Conservation (phyloP, 1,140 invertebrate species). For the Hyles euphorbiae region DNA sequence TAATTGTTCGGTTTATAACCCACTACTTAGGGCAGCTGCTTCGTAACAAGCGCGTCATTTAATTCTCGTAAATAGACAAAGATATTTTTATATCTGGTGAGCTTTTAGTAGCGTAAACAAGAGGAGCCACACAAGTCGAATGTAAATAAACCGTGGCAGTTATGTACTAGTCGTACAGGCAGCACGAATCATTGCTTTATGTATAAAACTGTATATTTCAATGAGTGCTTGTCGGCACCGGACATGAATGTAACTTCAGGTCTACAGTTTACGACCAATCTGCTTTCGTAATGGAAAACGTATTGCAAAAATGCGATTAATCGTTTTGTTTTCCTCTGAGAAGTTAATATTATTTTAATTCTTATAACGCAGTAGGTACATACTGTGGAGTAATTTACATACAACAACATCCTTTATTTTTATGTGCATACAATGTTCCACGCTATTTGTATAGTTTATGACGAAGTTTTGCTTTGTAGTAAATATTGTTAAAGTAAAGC, state of each 20-base stretch:
- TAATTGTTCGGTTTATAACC: slow-evolving; percentile 68
- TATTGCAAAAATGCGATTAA: too few species aligned
- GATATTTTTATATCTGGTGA: slow-evolving; percentile 71
- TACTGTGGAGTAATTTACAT: too few species aligned
- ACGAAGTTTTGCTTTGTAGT: too few species aligned
- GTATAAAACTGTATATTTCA: neutral
- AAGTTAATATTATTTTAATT: too few species aligned
- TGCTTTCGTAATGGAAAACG: too few species aligned
- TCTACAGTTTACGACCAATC: too few species aligned
- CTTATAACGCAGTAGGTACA: too few species aligned
- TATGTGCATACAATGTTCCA: too few species aligned
- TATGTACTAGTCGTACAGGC: slow-evolving; percentile 27
- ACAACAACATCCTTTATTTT: too few species aligned
- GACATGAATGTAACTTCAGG: neutral
- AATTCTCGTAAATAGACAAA: slow-evolving; percentile 72
- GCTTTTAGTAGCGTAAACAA: slow-evolving; percentile 62
- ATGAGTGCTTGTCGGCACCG: neutral
- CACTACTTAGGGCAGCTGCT: slow-evolving; percentile 63
- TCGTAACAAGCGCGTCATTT: slow-evolving; percentile 63
- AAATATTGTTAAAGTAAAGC: too few species aligned
- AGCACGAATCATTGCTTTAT: slow-evolving; percentile 2
- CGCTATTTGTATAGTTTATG: too few species aligned
- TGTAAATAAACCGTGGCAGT: slow-evolving; percentile 56
- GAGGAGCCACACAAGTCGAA: slow-evolving; percentile 52
- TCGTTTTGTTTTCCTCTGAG: too few species aligned